A percentile compares a stretch with the other conserved stretches of the same genome.
phyloP scores from a whole-genome alignment of 2,888 invertebrate genomes.

The Alloplasta piceator region DNA sequence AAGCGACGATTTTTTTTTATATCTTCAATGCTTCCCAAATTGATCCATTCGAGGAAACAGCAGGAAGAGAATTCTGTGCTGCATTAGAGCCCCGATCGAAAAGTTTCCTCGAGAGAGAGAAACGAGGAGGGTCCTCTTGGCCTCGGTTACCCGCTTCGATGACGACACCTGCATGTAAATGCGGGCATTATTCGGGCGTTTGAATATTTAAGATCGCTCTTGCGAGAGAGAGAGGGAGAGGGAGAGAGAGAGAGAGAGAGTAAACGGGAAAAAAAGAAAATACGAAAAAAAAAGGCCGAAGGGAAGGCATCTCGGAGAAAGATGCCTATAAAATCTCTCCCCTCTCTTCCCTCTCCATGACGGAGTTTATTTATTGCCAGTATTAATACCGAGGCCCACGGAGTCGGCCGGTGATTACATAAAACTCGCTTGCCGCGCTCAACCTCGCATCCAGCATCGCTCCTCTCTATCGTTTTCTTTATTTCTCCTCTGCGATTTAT shows the following conservation, averaged over 20 bases:
- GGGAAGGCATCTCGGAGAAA: slow-evolving; percentile 49
- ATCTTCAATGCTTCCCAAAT: slow-evolving; percentile 23
- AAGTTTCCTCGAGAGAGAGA: slow-evolving; percentile 4
- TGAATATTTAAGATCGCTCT: slow-evolving; percentile 73
- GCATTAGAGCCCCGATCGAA: too few species aligned
- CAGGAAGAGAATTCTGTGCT: too few species aligned
- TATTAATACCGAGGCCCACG: slow-evolving; percentile 78
- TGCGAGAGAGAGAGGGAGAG: slow-evolving; percentile 30
- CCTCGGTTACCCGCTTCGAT: slow-evolving; percentile 66
- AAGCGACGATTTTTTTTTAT: too few species aligned
- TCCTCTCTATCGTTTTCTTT: slow-evolving; percentile 58
- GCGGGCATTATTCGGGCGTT: slow-evolving; percentile 75
- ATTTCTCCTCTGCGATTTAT: slow-evolving; percentile 38
- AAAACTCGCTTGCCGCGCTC: slow-evolving; percentile 76
- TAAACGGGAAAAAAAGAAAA: slow-evolving; percentile 60
- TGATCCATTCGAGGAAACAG: too few species aligned
- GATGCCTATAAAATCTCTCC: slow-evolving; percentile 62
- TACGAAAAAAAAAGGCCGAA: slow-evolving; percentile 25
- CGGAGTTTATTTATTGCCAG: slow-evolving; percentile 78
- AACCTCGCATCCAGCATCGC: slow-evolving; percentile 64
- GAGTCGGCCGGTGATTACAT: slow-evolving; percentile 78
- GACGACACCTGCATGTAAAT: slow-evolving; percentile 79
- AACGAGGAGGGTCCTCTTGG: slow-evolving; percentile 55
- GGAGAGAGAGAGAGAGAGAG: slow-evolving; percentile 40
- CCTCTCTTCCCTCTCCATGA: slow-evolving; percentile 66